Evolutionary conservation across 35 echinoderm and acorn worm species (phyloP), one percentile per base, ranked within the genome.

Genomic region (Lytechinus pictus): DNA sequence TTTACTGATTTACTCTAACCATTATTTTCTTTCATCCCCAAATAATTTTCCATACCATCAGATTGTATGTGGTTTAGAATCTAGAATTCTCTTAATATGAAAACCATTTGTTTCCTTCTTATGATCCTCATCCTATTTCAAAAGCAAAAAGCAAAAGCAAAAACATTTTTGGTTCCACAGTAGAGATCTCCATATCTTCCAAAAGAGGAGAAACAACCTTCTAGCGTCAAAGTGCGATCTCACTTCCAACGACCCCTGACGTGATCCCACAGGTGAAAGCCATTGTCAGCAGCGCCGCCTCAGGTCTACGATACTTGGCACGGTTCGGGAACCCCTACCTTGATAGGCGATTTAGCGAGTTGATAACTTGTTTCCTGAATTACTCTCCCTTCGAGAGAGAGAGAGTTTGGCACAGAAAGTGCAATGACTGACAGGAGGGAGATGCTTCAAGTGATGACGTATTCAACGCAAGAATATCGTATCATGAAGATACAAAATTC

Each of bases 391-490:
- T 14, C 66, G 66, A 19, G 66, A 79, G 66, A 88, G 86, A 87
- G 86, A 53, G 27, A 54, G 27, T 52, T 21, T 28, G 88, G 16
- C n/a, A 10, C 16, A 90, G 66, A 90, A 90, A 90, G 88, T 90
- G 88, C 88, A 52, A 52, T 90, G 88, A 90, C 88, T 90, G 88
- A 90, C 88, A 90, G 88, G 28, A 9, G 88, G 52, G 88, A 79
- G 27, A 52, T 90, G 88, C 88, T 90, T 29, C 29, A 0, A 12
- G 88, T 90, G 97, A 97, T 97, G 89, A 99, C 98, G 95, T 27
- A 99, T 97, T 95, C 97, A 79, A 24, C 66, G 66, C 4, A 14
- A 79, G 66, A 79, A 79, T 79, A 79, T 79, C 12, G n/a, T 24
- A 79, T n/a, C 66, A 16, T 24, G 66, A 79, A 79, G 66, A 79